phyloP scores from a whole-genome alignment of 2,113 vertebrate genomes.

The Pygathrix nemaeus region DNA sequence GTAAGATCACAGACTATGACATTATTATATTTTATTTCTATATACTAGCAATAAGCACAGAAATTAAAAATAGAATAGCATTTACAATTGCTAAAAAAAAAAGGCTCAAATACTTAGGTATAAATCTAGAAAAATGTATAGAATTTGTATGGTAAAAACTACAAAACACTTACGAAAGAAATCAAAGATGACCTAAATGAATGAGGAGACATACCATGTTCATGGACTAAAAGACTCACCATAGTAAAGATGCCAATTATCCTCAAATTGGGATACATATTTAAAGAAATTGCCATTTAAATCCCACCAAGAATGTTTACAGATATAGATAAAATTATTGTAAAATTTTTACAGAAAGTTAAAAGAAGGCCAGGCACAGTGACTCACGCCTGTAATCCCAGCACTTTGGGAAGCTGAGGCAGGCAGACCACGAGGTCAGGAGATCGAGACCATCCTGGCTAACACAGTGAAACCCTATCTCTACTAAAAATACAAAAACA shows the following conservation, averaged over 20 bases:
- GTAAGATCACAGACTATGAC: not conserved
- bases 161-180: not conserved
- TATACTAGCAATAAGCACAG: not conserved
- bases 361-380: not conserved
- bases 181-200: not conserved
- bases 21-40: not conserved
- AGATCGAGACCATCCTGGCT: too few relatives aligned
- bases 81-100: not conserved
- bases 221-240: not conserved
- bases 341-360: not conserved
- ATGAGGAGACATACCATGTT: not conserved
- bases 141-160: not conserved
- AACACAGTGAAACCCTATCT: too few relatives aligned
- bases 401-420: too few relatives aligned
- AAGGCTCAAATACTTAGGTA: not conserved
- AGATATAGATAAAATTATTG: not conserved
- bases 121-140: not conserved
- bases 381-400: too few relatives aligned
- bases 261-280: not conserved
- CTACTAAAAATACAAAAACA: too few relatives aligned
- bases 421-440: too few relatives aligned
- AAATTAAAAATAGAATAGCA: not conserved
- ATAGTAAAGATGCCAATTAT: not conserved
- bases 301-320: not conserved
- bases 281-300: not conserved